phyloP scores from a whole-genome alignment of 2,113 vertebrate species.

The Siniperca knerii region DNA sequence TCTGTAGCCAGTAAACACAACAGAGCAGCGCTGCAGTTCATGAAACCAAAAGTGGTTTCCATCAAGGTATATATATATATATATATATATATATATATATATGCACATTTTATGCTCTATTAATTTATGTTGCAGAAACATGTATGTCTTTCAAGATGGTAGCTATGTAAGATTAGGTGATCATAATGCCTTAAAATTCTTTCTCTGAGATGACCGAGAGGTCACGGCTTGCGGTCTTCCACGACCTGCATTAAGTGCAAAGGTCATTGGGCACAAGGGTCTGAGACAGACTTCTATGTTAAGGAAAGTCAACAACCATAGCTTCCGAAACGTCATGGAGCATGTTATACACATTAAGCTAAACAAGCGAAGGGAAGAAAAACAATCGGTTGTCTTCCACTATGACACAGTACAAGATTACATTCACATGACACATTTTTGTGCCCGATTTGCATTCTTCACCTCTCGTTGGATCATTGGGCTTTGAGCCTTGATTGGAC shows the following conservation, averaged over 20 bases:
- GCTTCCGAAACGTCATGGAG: background rate
- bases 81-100: too few relatives aligned
- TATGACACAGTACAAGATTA: background rate
- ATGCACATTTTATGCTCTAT: background rate
- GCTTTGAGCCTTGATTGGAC: background rate
- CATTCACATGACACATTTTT: background rate
- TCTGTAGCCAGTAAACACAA: slow-evolving; percentile 60
- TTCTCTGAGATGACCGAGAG: background rate
- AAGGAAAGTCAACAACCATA: background rate
- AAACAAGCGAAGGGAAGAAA: background rate
- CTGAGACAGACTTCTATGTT: background rate
- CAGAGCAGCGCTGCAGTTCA: slow-evolving; percentile 27
- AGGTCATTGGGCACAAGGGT: background rate
- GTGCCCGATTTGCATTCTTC: background rate
- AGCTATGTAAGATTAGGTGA: background rate
- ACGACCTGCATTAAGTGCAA: too few relatives aligned
- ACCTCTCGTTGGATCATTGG: background rate
- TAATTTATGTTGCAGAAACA: background rate
- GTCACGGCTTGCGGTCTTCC: background rate
- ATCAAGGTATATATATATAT: background rate
- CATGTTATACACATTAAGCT: background rate
- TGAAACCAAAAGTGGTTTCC: slow-evolving; percentile 27
- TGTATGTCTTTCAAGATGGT: background rate
- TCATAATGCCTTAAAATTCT: background rate
- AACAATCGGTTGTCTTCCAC: background rate